Evolutionary conservation across 2,888 invertebrate species (phyloP).

Genomic region (Sinotaia quadrata): DNA sequence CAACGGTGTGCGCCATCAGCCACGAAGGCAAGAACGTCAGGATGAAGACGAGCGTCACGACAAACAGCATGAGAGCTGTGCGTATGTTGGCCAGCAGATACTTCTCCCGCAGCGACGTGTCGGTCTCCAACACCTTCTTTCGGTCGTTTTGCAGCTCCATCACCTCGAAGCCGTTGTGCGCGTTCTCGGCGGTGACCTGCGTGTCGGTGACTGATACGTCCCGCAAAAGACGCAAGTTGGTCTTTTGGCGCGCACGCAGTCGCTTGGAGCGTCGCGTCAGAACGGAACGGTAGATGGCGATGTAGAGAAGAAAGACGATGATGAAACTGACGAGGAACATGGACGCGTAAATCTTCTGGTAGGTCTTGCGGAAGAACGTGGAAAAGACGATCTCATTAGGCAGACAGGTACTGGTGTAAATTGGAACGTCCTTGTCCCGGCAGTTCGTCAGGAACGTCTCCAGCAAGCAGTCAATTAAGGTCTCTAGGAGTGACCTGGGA

Average conservation of each 20-base stretch:
- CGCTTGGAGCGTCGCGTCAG: conserved; percentile 48
- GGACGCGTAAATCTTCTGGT: conserved; percentile 62
- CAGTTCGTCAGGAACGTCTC: no score
- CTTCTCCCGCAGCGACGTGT: conserved; percentile 43
- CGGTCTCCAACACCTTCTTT: conserved; percentile 31
- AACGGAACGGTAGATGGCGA: conserved; percentile 58
- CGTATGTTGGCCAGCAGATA: conserved; percentile 65
- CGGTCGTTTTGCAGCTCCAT: conserved; percentile 18
- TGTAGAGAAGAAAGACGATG: conserved; percentile 65
- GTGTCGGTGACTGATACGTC: conserved; percentile 32
- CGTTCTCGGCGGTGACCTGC: conserved; percentile 10
- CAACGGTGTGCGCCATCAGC: conserved; percentile 62
- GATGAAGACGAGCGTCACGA: conserved; percentile 70
- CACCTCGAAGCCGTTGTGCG: conserved; percentile 19
- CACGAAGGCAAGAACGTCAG: conserved; percentile 69
- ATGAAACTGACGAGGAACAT: conserved; percentile 64
- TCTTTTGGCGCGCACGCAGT: conserved; percentile 32
- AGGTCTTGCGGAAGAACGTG: conserved; percentile 44
- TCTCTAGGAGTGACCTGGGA: no score
- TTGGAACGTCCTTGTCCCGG: not conserved
- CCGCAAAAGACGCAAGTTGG: conserved; percentile 32
- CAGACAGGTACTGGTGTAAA: conserved; percentile 39
- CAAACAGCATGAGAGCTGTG: conserved; percentile 71
- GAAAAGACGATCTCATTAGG: conserved; percentile 52
- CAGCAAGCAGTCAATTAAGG: no score